Conservation (phyloP, 2,888 invertebrate genomes). For the Orthonevra nobilis region DNA sequence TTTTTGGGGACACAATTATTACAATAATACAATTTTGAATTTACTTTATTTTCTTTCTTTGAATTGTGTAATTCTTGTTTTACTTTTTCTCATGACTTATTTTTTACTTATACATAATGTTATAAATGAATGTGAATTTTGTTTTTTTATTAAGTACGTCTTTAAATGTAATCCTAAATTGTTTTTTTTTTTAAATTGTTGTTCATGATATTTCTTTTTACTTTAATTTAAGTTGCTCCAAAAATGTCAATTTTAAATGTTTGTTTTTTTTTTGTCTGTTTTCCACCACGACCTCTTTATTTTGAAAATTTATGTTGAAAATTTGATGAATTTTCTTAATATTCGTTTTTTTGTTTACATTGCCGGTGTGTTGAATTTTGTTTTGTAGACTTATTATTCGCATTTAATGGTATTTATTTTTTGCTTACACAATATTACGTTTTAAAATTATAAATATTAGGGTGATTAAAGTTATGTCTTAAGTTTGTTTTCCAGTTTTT, state of each 20-base stretch:
- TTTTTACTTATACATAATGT: constrained; percentile 66
- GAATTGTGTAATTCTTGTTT: constrained; percentile 44
- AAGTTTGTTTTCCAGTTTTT: constrained; percentile 50
- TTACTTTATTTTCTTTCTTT: constrained; percentile 46
- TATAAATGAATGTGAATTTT: constrained; percentile 69
- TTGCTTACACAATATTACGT: constrained; percentile 68
- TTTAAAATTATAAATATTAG: constrained; percentile 65
- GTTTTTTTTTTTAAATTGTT: constrained; percentile 43
- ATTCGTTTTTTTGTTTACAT: constrained; percentile 14
- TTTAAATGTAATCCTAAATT: constrained; percentile 66
- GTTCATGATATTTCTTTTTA: constrained; percentile 53
- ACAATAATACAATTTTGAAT: constrained; percentile 70
- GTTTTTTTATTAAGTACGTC: constrained; percentile 41
- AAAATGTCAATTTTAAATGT: constrained; percentile 58
- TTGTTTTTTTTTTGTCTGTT: constrained; percentile 19
- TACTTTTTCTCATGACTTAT: constrained; percentile 53
- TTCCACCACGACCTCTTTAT: constrained; percentile 67
- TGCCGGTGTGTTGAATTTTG: constrained; percentile 67
- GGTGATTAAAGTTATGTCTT: constrained; percentile 68
- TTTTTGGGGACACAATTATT: constrained; percentile 57
- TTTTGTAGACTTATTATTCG: constrained; percentile 60
- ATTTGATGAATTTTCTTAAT: constrained; percentile 10
- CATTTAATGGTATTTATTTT: constrained; percentile 28
- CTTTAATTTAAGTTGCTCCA: constrained; percentile 59
- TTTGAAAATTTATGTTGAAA: constrained; percentile 8